phyloP scores from a whole-genome alignment of 2,113 vertebrate species.

The Saccopteryx leptura region DNA sequence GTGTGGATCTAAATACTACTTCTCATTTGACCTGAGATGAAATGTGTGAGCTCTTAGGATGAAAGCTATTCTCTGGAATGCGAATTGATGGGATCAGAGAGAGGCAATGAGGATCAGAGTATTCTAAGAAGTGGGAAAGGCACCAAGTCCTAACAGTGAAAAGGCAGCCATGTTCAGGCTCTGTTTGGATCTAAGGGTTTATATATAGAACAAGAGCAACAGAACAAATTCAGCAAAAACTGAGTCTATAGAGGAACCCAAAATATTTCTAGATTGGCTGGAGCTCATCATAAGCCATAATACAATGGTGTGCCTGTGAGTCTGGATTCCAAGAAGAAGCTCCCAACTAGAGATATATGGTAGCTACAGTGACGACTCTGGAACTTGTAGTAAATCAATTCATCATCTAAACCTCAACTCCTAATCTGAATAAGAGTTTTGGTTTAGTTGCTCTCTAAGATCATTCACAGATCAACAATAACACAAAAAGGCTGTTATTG shows the following conservation, averaged over 20 bases:
- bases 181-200: background rate
- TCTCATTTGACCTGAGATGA: background rate
- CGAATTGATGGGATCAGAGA: background rate
- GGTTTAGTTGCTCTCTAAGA: background rate
- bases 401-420: background rate
- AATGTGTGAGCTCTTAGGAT: background rate
- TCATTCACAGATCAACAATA: background rate
- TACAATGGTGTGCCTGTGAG: background rate
- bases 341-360: background rate
- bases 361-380: background rate
- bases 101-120: background rate
- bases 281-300: background rate
- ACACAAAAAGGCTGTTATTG: background rate
- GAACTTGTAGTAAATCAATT: background rate
- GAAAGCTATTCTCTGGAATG: background rate
- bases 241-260: background rate
- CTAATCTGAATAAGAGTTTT: background rate
- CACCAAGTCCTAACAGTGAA: background rate
- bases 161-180: background rate
- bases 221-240: background rate
- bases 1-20: background rate
- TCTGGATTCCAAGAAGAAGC: background rate
- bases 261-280: background rate
- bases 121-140: background rate
- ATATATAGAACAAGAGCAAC: background rate